Evolutionary conservation across 2,888 invertebrate species (phyloP).

Genomic region (Drosophila eohydei): DNA sequence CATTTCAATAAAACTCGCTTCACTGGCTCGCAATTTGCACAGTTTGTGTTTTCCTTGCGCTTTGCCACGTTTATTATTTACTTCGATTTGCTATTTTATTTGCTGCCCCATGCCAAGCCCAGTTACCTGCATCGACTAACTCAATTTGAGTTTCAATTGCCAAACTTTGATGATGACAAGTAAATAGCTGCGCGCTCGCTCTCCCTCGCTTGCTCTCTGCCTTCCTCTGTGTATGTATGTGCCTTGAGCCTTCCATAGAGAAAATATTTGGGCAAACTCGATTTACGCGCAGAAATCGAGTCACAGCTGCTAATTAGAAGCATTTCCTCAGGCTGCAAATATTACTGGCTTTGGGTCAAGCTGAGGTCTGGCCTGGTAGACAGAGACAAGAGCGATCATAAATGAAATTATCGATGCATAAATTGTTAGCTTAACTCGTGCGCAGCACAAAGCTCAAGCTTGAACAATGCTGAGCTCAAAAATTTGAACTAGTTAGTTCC

Average conservation of each 20-base stretch:
- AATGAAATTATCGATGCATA: slow-evolving; percentile 61
- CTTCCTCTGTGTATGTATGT: not conserved
- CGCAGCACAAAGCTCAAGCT: not conserved
- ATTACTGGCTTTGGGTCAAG: slow-evolving; percentile 1
- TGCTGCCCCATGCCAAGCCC: slow-evolving; percentile 28
- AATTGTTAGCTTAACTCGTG: slow-evolving; percentile 35
- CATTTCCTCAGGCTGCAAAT: slow-evolving; percentile 3
- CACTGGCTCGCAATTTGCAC: slow-evolving; percentile 44
- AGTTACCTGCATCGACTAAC: no score
- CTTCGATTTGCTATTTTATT: slow-evolving; percentile 51
- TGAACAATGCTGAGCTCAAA: not conserved
- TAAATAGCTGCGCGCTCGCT: not conserved
- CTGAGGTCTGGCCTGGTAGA: not conserved
- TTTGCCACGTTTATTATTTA: slow-evolving; percentile 62
- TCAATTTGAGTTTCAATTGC: slow-evolving; percentile 3
- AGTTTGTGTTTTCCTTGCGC: slow-evolving; percentile 30
- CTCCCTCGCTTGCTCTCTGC: not conserved
- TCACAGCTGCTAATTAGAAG: slow-evolving; percentile 24
- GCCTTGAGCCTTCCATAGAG: not conserved
- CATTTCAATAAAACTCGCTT: slow-evolving; percentile 60
- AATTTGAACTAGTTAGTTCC: not conserved
- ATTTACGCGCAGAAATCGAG: slow-evolving; percentile 28
- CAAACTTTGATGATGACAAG: slow-evolving; percentile 8
- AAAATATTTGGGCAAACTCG: slow-evolving; percentile 37
- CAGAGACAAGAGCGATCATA: slow-evolving; percentile 52